These are phyloP conservation scores for Menura novaehollandiae DNA, from an alignment of 2,113 vertebrate genomes.

Conservation along the genomic window DNA sequence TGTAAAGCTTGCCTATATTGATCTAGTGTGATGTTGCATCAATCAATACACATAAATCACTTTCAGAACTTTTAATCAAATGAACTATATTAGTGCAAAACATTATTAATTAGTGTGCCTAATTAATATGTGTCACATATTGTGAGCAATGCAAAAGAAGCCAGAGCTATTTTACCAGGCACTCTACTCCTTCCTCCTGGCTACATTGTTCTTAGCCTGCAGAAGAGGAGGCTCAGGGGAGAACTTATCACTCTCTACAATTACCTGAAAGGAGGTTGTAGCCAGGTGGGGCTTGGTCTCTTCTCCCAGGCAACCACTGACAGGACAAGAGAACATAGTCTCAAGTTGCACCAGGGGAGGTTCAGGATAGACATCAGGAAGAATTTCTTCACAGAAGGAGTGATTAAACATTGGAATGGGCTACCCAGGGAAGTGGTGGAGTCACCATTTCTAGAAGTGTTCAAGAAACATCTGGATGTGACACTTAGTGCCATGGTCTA, in stretches of 20 bases:
- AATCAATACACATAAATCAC: not conserved
- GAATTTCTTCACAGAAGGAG: not conserved
- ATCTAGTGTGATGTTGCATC: not conserved
- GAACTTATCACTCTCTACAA: not conserved
- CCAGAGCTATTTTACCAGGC: not conserved
- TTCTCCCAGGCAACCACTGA: not conserved
- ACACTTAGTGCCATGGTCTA: not conserved
- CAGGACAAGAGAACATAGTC: not conserved
- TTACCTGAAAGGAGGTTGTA: not conserved
- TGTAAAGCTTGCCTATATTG: not conserved
- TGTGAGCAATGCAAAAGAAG: not conserved
- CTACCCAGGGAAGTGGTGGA: not conserved
- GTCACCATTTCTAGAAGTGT: not conserved
- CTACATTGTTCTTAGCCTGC: not conserved
- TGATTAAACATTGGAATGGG: not conserved
- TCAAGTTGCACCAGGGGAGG: not conserved
- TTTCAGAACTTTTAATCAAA: not conserved
- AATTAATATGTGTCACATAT: not conserved
- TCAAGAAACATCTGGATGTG: not conserved
- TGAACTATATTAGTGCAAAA: not conserved
- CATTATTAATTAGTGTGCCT: not conserved
- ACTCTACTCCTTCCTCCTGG: not conserved
- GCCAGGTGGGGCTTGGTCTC: not conserved
- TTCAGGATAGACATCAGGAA: not conserved
- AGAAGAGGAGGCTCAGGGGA: not conserved